Evolutionary conservation across 2,113 vertebrate genomes (phyloP).

Genomic region (Cryptotis parvus): DNA sequence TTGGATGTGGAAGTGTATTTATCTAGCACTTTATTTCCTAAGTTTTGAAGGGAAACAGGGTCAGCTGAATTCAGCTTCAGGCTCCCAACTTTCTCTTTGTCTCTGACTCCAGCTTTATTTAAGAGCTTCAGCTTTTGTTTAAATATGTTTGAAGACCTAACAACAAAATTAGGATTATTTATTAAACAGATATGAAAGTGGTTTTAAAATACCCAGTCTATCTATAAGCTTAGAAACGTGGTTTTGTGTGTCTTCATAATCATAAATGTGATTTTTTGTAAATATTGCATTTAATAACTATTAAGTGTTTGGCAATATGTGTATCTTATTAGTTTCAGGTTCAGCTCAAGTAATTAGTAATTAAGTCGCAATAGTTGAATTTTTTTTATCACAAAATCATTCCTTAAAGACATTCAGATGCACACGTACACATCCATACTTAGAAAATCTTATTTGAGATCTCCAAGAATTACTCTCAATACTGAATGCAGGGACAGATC

Average conservation of each 20-base stretch:
- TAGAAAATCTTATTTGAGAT: slow-evolving; percentile 35
- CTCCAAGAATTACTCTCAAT: slow-evolving; percentile 53
- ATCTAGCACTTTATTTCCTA: neutral
- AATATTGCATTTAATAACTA: slow-evolving; percentile 22
- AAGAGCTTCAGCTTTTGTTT: neutral
- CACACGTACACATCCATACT: neutral
- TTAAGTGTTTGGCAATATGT: neutral
- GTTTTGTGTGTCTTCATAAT: neutral
- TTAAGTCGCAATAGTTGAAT: slow-evolving; percentile 43
- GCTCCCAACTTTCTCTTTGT: neutral
- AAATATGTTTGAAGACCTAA: neutral
- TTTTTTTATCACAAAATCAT: slow-evolving; percentile 30
- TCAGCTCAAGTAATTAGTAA: slow-evolving; percentile 22
- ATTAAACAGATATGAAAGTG: neutral
- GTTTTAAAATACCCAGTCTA: neutral
- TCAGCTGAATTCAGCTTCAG: neutral
- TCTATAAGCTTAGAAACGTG: neutral
- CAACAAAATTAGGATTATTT: neutral
- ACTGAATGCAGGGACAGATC: slow-evolving; percentile 35
- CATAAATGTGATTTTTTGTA: neutral
- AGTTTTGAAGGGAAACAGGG: neutral
- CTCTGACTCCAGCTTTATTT: neutral
- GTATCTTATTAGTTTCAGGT: slow-evolving; percentile 44
- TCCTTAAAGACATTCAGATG: slow-evolving; percentile 6
- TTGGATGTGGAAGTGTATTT: neutral